Conservation (phyloP, 2,888 invertebrate genomes). For the Pomacea canaliculata region DNA sequence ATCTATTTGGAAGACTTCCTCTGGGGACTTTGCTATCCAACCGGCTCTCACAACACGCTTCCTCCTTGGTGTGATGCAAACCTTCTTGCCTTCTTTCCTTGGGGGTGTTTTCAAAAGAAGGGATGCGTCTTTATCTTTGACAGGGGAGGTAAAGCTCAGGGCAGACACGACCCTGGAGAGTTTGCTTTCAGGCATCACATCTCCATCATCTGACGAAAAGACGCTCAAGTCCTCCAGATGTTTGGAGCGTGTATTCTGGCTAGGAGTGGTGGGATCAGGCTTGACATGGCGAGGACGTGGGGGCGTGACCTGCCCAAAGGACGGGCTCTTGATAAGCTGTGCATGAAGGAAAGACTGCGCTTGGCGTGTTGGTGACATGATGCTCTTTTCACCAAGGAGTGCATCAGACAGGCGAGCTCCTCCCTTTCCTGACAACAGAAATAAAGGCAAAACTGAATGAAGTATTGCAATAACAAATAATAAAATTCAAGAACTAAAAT, state of each 20-base stretch:
- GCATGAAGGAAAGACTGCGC: slow-evolving; percentile 48
- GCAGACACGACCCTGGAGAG: neutral
- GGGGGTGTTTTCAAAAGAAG: neutral
- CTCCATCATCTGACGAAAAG: slow-evolving; percentile 33
- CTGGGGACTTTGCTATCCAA: slow-evolving; percentile 3
- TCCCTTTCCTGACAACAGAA: neutral
- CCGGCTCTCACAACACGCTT: neutral
- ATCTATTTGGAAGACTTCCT: neutral
- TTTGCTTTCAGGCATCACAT: neutral
- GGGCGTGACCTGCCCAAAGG: slow-evolving; percentile 33
- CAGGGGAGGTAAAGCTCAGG: slow-evolving; percentile 13
- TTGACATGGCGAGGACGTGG: neutral
- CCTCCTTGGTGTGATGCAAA: neutral
- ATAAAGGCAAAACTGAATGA: neutral
- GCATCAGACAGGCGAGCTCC: slow-evolving; percentile 9
- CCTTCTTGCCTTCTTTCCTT: neutral
- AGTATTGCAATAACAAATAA: neutral
- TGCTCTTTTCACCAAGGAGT: neutral
- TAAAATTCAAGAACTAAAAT: too few species aligned
- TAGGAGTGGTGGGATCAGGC: slow-evolving; percentile 37
- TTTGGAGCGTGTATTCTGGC: slow-evolving; percentile 45
- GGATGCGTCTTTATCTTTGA: neutral
- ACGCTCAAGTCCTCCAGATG: slow-evolving; percentile 21
- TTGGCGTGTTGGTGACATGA: slow-evolving; percentile 42
- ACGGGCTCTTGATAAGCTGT: slow-evolving; percentile 51